phyloP scores from a whole-genome alignment of 2,888 invertebrate species.

The Napeogenes inachia region DNA sequence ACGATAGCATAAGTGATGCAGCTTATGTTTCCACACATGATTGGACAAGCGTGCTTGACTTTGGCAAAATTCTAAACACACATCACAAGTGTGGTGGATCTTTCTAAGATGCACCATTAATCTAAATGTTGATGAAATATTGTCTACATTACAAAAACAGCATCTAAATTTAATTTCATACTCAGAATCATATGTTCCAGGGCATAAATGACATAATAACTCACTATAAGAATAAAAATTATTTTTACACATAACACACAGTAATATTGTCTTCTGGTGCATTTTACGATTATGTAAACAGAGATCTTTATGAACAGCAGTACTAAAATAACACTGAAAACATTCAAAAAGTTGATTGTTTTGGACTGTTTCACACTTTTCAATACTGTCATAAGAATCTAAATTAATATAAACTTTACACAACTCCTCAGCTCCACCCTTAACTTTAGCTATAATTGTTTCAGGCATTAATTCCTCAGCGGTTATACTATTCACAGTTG shows the following conservation, averaged over 20 bases:
- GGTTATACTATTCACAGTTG: slow-evolving; percentile 86
- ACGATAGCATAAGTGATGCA: slow-evolving; percentile 90
- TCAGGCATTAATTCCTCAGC: slow-evolving; percentile 84
- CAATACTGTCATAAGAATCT: slow-evolving; percentile 81
- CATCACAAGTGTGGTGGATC: slow-evolving; percentile 90
- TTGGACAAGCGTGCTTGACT: slow-evolving; percentile 88
- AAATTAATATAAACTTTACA: slow-evolving; percentile 83
- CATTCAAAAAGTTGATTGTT: slow-evolving; percentile 88
- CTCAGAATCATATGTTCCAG: slow-evolving; percentile 83
- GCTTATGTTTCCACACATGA: slow-evolving; percentile 94
- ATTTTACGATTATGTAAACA: slow-evolving; percentile 91
- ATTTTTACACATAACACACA: slow-evolving; percentile 92
- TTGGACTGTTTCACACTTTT: slow-evolving; percentile 74
- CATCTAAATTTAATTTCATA: slow-evolving; percentile 86
- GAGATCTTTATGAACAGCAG: slow-evolving; percentile 88
- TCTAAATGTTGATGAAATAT: slow-evolving; percentile 90
- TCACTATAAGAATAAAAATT: slow-evolving; percentile 93
- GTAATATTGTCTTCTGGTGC: slow-evolving; percentile 88
- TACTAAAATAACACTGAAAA: slow-evolving; percentile 89
- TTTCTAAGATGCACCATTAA: slow-evolving; percentile 92
- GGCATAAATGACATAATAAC: slow-evolving; percentile 90
- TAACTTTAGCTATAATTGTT: slow-evolving; percentile 83
- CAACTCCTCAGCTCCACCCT: slow-evolving; percentile 78
- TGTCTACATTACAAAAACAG: slow-evolving; percentile 86
- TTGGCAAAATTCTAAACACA: slow-evolving; percentile 88